These are phyloP conservation scores for Sicus ferrugineus DNA, from an alignment of 2,888 invertebrate species.

Conservation along the genomic window DNA sequence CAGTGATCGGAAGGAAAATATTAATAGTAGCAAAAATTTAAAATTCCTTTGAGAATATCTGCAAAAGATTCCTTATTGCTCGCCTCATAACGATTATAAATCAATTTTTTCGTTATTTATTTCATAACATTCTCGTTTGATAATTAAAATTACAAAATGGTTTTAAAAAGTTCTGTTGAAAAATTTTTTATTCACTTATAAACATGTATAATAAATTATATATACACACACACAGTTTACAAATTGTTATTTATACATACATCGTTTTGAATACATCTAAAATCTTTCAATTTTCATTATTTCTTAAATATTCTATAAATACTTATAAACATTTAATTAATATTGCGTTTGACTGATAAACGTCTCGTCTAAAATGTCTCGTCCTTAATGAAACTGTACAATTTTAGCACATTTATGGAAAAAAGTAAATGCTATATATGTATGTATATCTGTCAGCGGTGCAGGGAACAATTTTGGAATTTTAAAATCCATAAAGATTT, in stretches of 20 bases:
- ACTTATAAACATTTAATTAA: slow-evolving; percentile 14
- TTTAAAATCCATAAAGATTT: background rate
- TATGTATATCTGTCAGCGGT: background rate
- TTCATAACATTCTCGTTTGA: background rate
- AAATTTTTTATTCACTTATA: slow-evolving; percentile 11
- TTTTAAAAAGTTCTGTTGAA: slow-evolving; percentile 1
- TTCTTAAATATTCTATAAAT: background rate
- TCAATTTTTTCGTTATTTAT: no score
- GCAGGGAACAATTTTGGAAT: background rate
- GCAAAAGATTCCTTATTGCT: no score
- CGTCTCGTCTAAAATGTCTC: no score
- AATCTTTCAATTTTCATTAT: background rate
- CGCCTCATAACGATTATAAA: no score
- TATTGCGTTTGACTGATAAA: slow-evolving; percentile 8
- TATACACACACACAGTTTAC: slow-evolving; percentile 4
- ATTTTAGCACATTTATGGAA: background rate
- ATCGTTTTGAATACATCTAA: background rate
- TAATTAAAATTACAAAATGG: background rate
- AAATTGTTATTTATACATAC: slow-evolving; percentile 20
- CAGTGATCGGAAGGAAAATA: no score
- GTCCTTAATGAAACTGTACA: background rate
- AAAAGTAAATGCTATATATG: background rate
- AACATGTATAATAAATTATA: slow-evolving; percentile 13
- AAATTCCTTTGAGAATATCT: no score
- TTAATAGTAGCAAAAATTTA: no score